A percentile compares a stretch with the other conserved stretches of the same genome.
Conservation (phyloP, 2,797 vertebrate species). For the Perodicticus potto region DNA sequence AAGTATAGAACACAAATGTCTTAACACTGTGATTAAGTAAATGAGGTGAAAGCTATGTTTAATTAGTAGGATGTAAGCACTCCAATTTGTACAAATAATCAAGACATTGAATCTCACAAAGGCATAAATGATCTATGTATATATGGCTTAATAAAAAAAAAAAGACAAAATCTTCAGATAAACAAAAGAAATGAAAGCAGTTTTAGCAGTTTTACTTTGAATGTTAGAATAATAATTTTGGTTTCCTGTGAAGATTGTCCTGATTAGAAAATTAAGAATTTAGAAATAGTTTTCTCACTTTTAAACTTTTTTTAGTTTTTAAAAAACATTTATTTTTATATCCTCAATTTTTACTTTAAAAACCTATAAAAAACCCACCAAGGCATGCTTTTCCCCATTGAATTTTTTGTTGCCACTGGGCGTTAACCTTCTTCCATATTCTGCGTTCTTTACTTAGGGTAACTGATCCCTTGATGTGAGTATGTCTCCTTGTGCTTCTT, state of each 20-base stretch:
- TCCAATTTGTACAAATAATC: too few species aligned
- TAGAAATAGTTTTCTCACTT: slow-evolving; percentile 44
- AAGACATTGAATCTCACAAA: too few species aligned
- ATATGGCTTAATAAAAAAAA: too few species aligned
- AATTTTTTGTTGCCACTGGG: not conserved
- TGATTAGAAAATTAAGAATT: slow-evolving; percentile 19
- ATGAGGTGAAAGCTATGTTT: too few species aligned
- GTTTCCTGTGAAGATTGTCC: not conserved
- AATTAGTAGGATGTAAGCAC: too few species aligned
- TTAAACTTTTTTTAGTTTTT: not conserved
- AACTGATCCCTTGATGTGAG: slow-evolving; percentile 78
- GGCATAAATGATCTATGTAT: too few species aligned
- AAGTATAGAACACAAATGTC: too few species aligned
- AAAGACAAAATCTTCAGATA: slow-evolving; percentile 4
- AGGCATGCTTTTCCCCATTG: not conserved
- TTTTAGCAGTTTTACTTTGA: not conserved
- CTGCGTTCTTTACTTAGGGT: slow-evolving; percentile 67
- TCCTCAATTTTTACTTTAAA: not conserved
- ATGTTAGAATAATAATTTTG: slow-evolving; percentile 19
- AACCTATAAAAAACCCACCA: not conserved
- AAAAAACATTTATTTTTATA: not conserved
- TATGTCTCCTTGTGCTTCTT: slow-evolving; percentile 63
- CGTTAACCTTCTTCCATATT: slow-evolving; percentile 66
- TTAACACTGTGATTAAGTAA: too few species aligned
- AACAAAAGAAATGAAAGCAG: not conserved